Evolutionary conservation across 1,140 invertebrate species (phyloP).

Genomic region (Monomorium pharaonis): DNA sequence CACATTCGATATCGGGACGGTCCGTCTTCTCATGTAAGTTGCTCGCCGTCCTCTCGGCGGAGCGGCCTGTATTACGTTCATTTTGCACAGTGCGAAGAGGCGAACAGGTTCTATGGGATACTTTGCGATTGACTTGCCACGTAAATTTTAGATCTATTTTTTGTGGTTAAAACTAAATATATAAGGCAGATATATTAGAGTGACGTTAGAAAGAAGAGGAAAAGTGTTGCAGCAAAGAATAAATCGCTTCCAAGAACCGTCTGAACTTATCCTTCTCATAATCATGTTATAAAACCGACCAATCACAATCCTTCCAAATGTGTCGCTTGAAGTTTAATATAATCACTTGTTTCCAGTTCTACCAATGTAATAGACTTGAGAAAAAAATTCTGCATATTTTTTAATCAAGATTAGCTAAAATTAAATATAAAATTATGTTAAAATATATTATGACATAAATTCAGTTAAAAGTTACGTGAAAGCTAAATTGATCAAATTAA

Average conservation of each 20-base stretch:
- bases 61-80: slow-evolving; percentile 61
- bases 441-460: too few relatives aligned
- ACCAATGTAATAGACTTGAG: too few relatives aligned
- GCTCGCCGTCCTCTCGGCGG: slow-evolving; percentile 35
- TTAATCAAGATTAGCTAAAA: too few relatives aligned
- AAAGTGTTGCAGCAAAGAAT: neutral
- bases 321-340: neutral
- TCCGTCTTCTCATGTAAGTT: slow-evolving; percentile 41
- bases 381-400: too few relatives aligned
- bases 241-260: neutral
- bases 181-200: too few relatives aligned
- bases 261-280: neutral
- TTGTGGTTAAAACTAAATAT: too few relatives aligned
- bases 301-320: neutral
- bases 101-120: neutral
- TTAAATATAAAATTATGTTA: too few relatives aligned
- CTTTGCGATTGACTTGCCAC: neutral
- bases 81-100: slow-evolving; percentile 15
- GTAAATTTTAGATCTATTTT: neutral
- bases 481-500: too few relatives aligned
- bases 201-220: neutral
- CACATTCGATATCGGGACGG: neutral
- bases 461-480: too few relatives aligned
- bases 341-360: too few relatives aligned
- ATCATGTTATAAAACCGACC: neutral